Percentiles rank a stretch among this genome's conserved stretches.
Conservation (phyloP, 2,113 vertebrate genomes). For the Prunella fulvescens region DNA sequence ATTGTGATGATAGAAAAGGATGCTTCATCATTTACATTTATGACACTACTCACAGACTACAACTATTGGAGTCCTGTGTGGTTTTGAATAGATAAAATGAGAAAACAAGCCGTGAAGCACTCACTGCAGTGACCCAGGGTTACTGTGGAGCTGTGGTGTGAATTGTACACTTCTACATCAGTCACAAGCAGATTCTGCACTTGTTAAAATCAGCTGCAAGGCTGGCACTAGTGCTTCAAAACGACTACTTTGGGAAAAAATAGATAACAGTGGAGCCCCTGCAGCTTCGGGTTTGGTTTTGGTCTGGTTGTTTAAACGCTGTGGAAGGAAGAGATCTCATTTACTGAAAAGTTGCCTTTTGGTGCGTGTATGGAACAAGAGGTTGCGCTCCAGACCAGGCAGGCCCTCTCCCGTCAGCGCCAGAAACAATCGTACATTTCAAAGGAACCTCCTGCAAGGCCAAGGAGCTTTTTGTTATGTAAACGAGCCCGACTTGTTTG, state of each 20-base stretch:
- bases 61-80: background rate
- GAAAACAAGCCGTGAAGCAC: background rate
- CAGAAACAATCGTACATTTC: conserved; percentile 53
- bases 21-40: background rate
- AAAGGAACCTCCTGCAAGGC: conserved; percentile 50
- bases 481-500: conserved; percentile 52
- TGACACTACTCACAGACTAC: background rate
- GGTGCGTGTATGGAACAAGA: background rate
- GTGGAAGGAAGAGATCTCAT: background rate
- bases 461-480: conserved; percentile 56
- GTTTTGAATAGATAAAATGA: background rate
- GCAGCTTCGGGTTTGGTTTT: background rate
- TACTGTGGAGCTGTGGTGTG: background rate
- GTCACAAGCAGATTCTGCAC: background rate
- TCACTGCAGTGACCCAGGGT: background rate
- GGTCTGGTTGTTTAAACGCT: background rate
- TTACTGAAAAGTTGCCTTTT: background rate
- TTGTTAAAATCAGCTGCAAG: background rate
- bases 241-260: background rate
- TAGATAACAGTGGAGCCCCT: background rate
- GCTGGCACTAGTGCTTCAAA: background rate
- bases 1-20: background rate
- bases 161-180: background rate
- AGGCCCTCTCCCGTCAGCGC: background rate
- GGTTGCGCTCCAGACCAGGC: background rate